Percentiles rank a stretch among this genome's conserved stretches.
Evolutionary conservation across 2,888 invertebrate species (phyloP).

Genomic region (Agriopis marginaria): DNA sequence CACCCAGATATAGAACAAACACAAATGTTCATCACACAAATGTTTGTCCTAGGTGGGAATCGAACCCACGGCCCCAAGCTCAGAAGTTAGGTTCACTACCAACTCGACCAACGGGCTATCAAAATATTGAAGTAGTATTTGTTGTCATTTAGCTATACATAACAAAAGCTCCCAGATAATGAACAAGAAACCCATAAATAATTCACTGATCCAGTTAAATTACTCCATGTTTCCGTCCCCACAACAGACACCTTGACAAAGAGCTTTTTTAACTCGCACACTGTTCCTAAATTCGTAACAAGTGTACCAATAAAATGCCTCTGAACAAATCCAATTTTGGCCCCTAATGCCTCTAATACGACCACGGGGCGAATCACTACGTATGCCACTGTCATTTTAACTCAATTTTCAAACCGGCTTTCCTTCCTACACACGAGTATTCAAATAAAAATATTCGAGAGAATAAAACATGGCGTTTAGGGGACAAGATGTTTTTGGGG

Average conservation of each 20-base stretch:
- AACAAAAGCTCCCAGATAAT: conserved; percentile 27
- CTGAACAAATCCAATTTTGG: conserved; percentile 82
- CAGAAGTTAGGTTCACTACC: too few species aligned
- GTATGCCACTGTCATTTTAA: conserved; percentile 85
- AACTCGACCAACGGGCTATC: too few species aligned
- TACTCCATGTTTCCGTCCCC: conserved; percentile 44
- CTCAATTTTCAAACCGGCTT: conserved; percentile 80
- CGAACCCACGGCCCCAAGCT: too few species aligned
- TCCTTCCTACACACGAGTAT: conserved; percentile 52
- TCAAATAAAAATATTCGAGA: conserved; percentile 80
- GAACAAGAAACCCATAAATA: conserved; percentile 40
- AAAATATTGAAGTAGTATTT: not conserved
- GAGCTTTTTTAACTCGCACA: conserved; percentile 70
- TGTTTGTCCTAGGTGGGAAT: too few species aligned
- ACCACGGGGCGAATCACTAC: conserved; percentile 85
- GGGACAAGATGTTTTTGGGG: conserved; percentile 74
- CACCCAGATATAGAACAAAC: too few species aligned
- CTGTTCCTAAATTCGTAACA: conserved; percentile 78
- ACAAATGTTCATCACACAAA: too few species aligned
- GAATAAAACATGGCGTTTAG: conserved; percentile 79
- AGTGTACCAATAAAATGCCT: conserved; percentile 84
- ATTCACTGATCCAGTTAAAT: conserved; percentile 46
- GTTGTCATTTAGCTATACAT: not conserved
- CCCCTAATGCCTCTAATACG: conserved; percentile 84
- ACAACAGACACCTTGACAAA: conserved; percentile 58